Evolutionary conservation across 2,888 invertebrate species (phyloP), one percentile per base, ranked within the genome.

Genomic region (Thereva unica): DNA sequence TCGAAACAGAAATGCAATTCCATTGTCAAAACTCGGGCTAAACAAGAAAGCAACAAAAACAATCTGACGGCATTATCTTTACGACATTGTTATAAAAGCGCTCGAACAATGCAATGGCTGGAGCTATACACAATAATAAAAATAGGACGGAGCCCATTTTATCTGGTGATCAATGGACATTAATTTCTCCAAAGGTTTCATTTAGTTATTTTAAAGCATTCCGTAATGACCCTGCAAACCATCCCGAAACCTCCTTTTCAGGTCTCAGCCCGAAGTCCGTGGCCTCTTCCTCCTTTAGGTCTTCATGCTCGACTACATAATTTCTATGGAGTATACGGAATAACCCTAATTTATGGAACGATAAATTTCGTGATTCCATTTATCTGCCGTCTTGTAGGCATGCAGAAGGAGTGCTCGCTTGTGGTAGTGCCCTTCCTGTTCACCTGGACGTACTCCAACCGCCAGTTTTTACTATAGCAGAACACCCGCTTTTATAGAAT

Each of bases 301-400:
- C 57, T 52, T 53, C 64, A 64, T 64, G 64, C 64, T 38, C 38
- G 64, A 65, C 67, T 67, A 59, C 59, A 69, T 67, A 67, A 67
- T 64, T 64, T 59, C 55, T 64, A 67, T 64, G 67, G 57, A 52
- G 53, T 45, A 66, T 67, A 68, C 66, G 47, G 66, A 69, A 69
- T 69, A 67, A 68, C 69, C 68, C 69, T 68, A 69, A 68, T 69
- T 69, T 69, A 69, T 69, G 67, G 66, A 69, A 69, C 69, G 67
- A 69, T 69, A 69, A 69, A 69, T 69, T 69, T 69, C 69, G 67
- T 68, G 69, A 69, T 67, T 69, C 68, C 67, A 69, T 67, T 69
- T 69, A 69, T 64, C 68, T 69, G 59, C 54, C 53, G 59, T 59
- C 54, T 66, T 63, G 53, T 64, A 64, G 52, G 61, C 61, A 49